Base-by-base conservation (phyloP, 2,888 invertebrate genomes). In the Nomada goodeniana region DNA sequence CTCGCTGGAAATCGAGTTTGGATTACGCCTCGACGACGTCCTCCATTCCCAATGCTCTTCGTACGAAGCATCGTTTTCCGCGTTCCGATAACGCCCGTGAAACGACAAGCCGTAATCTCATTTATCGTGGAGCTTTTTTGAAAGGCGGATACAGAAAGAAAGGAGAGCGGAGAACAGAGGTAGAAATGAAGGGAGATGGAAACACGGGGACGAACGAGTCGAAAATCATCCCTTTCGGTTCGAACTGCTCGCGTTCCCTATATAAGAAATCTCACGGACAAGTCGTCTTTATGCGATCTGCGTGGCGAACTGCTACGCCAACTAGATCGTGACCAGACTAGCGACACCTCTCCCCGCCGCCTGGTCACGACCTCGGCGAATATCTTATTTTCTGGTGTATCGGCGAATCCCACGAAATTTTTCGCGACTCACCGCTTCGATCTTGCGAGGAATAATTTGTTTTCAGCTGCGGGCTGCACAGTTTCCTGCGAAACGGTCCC, bases 31-130 rank as follows among this genome's bases (percentile, higher is more conserved):
- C 77, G 70, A 72, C 84, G 67, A 60, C 53, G 67, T 76, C 63
- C 70, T 83, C 73, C 67, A 60, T 69, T 80, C 70, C 47, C 57
- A 20, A 59, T 55, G 52, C 59, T 57, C 69, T 69, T 26, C 61
- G 64, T 23, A 68, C 65, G 47, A 55, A 73, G 80, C 80, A 50
- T 77, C 83, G 83, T 79, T 85, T 71, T 52, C 69, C 78, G 77
- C 67, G 65, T 71, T 61, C 77, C 77, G 80, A 84, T 84, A 87
- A 86, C 82, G 81, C 26, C 76, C 81, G 65, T 69, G 70, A 44
- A 79, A 87, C 84, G 87, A 85, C 84, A 70, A 84, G 61, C 80
- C 75, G 87, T 86, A 87, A 87, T 87, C 84, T 84, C 81, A 86
- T 87, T 87, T 84, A 81, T 83, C 82, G 75, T 75, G 75, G 64